phyloP scores from a whole-genome alignment of 2,113 vertebrate genomes.

The Bungarus multicinctus region DNA sequence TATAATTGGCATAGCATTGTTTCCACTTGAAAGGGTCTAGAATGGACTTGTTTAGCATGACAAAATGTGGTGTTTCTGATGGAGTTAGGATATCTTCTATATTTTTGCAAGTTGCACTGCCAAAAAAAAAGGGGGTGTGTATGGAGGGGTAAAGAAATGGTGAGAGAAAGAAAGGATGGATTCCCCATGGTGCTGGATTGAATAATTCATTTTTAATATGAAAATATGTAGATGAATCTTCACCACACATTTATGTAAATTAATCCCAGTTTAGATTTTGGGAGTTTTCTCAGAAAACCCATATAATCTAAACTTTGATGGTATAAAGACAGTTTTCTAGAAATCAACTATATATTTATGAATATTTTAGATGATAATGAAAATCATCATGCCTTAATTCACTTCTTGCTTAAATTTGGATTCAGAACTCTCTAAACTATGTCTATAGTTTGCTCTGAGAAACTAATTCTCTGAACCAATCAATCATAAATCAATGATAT shows the following conservation, averaged over 20 bases:
- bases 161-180: neutral
- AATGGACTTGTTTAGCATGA: conserved; percentile 14
- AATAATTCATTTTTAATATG: neutral
- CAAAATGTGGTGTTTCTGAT: conserved; percentile 9
- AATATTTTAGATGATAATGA: neutral
- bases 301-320: neutral
- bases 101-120: neutral
- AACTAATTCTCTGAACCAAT: neutral
- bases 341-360: neutral
- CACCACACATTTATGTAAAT: neutral
- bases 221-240: neutral
- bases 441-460: neutral
- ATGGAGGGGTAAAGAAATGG: rapidly evolving
- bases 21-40: conserved; percentile 25
- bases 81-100: neutral
- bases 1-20: conserved; percentile 39
- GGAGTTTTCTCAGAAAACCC: neutral
- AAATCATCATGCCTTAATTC: neutral
- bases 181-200: neutral
- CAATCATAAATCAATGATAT: neutral
- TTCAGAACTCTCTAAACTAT: neutral
- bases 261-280: neutral
- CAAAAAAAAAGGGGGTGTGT: neutral
- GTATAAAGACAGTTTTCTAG: neutral
- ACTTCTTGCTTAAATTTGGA: neutral